phyloP scores from a whole-genome alignment of 2,113 vertebrate genomes.

The Cephalopterus ornatus region DNA sequence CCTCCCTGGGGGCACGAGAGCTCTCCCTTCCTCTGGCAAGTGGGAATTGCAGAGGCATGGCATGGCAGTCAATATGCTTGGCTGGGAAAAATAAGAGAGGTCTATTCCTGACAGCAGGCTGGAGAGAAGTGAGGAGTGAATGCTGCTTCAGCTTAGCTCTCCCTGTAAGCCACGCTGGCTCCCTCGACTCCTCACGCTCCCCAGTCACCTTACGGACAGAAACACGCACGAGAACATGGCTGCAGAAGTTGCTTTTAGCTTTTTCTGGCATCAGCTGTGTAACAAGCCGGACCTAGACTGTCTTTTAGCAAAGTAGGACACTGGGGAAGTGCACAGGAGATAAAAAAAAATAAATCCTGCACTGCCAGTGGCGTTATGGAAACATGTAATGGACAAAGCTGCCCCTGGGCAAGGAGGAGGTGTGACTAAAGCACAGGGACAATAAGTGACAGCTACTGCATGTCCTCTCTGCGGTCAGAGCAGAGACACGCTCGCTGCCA shows the following conservation, averaged over 20 bases:
- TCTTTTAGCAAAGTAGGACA: background rate
- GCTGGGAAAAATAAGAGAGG: background rate
- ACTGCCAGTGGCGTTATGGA: rapidly evolving
- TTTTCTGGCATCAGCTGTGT: background rate
- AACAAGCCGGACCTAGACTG: background rate
- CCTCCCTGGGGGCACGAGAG: background rate
- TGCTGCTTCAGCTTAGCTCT: background rate
- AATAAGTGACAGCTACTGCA: background rate
- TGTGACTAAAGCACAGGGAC: background rate
- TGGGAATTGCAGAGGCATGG: rapidly evolving
- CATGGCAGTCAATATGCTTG: background rate
- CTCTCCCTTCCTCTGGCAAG: background rate
- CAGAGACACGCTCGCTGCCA: background rate
- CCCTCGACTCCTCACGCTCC: rapidly evolving
- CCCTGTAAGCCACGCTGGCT: background rate
- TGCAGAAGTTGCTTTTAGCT: background rate
- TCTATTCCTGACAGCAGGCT: background rate
- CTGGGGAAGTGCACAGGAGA: background rate
- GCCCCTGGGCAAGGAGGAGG: background rate
- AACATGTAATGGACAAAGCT: background rate
- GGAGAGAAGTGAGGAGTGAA: background rate
- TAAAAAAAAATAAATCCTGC: background rate
- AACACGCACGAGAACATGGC: rapidly evolving
- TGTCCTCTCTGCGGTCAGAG: background rate
- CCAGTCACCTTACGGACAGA: rapidly evolving